Base-by-base conservation (phyloP, 1,140 invertebrate genomes). In the Saccostrea glomerata region DNA sequence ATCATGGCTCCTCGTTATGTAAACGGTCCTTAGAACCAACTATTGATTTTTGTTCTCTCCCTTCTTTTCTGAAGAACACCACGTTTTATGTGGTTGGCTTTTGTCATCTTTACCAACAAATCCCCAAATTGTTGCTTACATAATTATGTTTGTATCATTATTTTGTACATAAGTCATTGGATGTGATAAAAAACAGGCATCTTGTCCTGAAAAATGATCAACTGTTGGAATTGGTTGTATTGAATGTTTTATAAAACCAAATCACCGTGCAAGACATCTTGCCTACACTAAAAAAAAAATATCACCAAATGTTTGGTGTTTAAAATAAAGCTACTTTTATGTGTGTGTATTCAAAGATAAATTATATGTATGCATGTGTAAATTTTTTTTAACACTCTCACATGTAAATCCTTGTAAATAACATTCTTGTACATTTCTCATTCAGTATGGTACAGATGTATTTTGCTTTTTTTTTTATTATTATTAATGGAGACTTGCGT, bases 381-480 rank as follows among this genome's bases (percentile, higher is more conserved):
- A 82, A 87, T 58, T 20, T 83, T 63, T 86, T 83, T 83, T 87
- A 82, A 83, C 77, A 87, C 63, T 87, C 77, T 87, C 82, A 63
- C 40, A 87, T 15, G 82, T 84, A 77, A 54, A 87, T 87, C 54
- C 63, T 87, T 58, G 82, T 83, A 82, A 63, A 87, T 73, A 85
- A 85, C 66, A 87, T 70, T 89, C 47, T 89, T 89, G 88, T 89
- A 89, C 86, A 89, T 89, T 86, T 89, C 82, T 89, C 86, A 87
- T 84, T 86, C 86, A 86, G 86, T 89, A 89, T 89, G 63, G 86
- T 89, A 88, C 82, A 84, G 47, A 47, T 66, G 56, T 77, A 58
- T 60, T 87, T 89, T 89, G 88, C 88, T 86, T 89, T 89, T 86
- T 86, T 86, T 89, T 86, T 87, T 87, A 73, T 87, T 87, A 73